Base-by-base conservation (phyloP, 2,888 invertebrate genomes). In the Acheta domesticus region DNA sequence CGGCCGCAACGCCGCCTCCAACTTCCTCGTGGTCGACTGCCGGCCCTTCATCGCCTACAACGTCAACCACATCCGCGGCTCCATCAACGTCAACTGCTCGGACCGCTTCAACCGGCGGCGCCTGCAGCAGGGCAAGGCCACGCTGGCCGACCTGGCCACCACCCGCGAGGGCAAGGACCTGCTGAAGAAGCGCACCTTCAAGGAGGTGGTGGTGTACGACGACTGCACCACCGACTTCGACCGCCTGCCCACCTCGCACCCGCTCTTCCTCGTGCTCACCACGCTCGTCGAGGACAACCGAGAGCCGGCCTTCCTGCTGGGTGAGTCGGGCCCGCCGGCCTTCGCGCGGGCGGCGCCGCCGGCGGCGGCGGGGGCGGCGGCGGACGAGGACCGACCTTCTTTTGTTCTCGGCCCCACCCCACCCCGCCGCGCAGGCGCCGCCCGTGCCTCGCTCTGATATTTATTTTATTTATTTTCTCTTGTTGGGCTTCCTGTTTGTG, bases 41-140 rank as follows among this genome's bases (percentile, higher is more conserved):
- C 89, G 93, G 76, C 90, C 93, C 2, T 93, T 93, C 86, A 89
- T 93, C 82, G 90, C 91, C 80, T 93, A 91, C 87, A 93, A 93
- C 85, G 88, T 90, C 82, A 90, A 90, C 85, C 93, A 93, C 86
- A 90, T 93, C 82, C 87, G 89, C 80, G 92, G 92, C 74, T 91
- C 92, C 48, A 89, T 92, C 84, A 93, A 93, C 86, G 90, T 93
- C 82, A 92, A 92, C 86, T 93, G 93, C 85, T 90, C 91, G 62
- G 93, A 93, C 85, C 88, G 92, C 77, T 91, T 92, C 85, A 92
- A 92, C 85, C 88, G 92, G 80, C 88, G 91, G 82, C 87, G 93
- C 49, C 86, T 93, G 82, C 91, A 92, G 84, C 89, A 91, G 84
- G 92, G 92, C 16, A 91, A 91, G 84, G 91, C 91, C 14, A 89